Conservation (phyloP, 2,888 invertebrate species). For the Ophonus ardosiacus region DNA sequence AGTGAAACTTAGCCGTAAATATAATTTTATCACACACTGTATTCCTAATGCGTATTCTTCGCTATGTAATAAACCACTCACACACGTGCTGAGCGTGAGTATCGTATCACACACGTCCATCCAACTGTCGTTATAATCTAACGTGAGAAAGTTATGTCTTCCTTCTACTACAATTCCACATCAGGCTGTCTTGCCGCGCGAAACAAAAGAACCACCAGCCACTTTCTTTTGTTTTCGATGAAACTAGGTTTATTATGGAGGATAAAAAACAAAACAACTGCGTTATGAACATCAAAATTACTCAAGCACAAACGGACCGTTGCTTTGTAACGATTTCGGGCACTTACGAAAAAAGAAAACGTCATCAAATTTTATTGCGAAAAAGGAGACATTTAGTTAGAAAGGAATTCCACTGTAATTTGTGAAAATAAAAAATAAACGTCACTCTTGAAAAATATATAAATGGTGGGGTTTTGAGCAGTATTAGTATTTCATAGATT, state of each 20-base stretch:
- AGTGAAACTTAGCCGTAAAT: slow-evolving; percentile 14
- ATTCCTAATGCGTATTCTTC: neutral
- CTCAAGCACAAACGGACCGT: slow-evolving; percentile 25
- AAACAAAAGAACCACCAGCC: slow-evolving; percentile 44
- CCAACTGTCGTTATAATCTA: slow-evolving; percentile 21
- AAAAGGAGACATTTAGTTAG: neutral
- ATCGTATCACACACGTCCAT: neutral
- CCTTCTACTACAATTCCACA: slow-evolving; percentile 7
- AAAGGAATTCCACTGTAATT: too few relatives aligned
- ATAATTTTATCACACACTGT: slow-evolving; percentile 24
- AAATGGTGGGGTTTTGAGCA: too few relatives aligned
- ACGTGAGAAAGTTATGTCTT: slow-evolving; percentile 54
- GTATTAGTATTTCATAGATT: too few relatives aligned
- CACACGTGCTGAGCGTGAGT: slow-evolving; percentile 7
- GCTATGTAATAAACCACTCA: slow-evolving; percentile 7
- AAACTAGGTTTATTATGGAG: slow-evolving; percentile 58
- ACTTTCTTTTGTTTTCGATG: slow-evolving; percentile 53
- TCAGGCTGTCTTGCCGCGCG: neutral
- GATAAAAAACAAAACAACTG: slow-evolving; percentile 52
- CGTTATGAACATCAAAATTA: slow-evolving; percentile 49
- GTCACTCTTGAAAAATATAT: too few relatives aligned
- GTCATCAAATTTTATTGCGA: neutral
- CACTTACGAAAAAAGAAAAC: slow-evolving; percentile 29
- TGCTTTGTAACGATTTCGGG: slow-evolving; percentile 24
- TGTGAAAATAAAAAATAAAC: too few relatives aligned